Percentiles rank a stretch among this genome's conserved stretches.
Evolutionary conservation across 2,888 invertebrate genomes (phyloP).

Genomic region (Tenodera sinensis): DNA sequence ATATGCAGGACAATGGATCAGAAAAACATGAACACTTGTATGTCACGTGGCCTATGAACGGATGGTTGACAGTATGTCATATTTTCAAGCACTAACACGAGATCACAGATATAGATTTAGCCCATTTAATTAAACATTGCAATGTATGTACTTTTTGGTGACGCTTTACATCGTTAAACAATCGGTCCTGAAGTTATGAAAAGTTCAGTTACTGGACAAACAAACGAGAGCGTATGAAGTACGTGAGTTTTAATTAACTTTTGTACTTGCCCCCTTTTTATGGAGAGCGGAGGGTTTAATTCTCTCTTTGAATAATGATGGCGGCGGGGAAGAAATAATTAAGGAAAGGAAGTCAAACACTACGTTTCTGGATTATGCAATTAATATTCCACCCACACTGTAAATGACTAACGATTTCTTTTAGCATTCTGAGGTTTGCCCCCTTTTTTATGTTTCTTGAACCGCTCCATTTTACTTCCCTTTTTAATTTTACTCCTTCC

Average conservation of each 20-base stretch:
- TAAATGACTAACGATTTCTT: constrained; percentile 11
- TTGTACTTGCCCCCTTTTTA: background rate
- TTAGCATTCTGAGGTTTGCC: background rate
- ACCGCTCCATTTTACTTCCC: background rate
- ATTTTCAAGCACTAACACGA: too few relatives aligned
- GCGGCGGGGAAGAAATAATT: constrained; percentile 10
- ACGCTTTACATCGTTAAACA: too few relatives aligned
- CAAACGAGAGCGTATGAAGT: background rate
- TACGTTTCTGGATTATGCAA: constrained; percentile 5
- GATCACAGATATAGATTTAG: too few relatives aligned
- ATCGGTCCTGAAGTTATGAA: background rate
- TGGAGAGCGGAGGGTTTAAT: background rate
- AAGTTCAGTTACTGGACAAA: background rate
- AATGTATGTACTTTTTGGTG: too few relatives aligned
- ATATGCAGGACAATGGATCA: too few relatives aligned
- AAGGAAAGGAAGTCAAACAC: constrained; percentile 13
- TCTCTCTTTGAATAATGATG: constrained; percentile 3
- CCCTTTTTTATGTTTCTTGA: background rate
- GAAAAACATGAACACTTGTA: too few relatives aligned
- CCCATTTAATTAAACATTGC: too few relatives aligned
- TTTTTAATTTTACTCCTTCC: background rate
- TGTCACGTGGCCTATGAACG: too few relatives aligned
- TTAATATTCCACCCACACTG: constrained; percentile 4
- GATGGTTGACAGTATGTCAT: too few relatives aligned
- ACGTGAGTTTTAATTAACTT: background rate